phyloP scores from a whole-genome alignment of 1,140 invertebrate genomes.

The Hycleus cichorii region DNA sequence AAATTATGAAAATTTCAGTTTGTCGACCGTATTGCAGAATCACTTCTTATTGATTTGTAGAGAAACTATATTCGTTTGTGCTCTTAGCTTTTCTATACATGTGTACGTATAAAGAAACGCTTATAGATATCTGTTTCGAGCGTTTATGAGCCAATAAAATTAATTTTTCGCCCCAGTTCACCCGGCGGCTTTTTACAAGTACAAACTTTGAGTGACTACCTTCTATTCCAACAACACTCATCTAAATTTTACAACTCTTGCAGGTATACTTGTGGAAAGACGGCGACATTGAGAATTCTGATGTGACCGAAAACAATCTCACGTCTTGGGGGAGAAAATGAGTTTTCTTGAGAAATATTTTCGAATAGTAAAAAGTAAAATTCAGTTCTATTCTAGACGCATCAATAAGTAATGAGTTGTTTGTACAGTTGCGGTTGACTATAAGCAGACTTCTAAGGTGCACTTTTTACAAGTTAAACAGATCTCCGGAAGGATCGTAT shows the following conservation, averaged over 20 bases:
- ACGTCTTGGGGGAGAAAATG: too few relatives aligned
- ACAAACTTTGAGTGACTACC: constrained; percentile 2
- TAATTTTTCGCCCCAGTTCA: constrained; percentile 9
- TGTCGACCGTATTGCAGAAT: too few relatives aligned
- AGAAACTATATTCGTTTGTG: too few relatives aligned
- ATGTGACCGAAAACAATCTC: neutral
- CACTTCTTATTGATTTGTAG: too few relatives aligned
- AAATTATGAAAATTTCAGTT: too few relatives aligned
- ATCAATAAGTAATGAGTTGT: constrained; percentile 20
- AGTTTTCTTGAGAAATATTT: too few relatives aligned
- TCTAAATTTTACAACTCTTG: constrained; percentile 19
- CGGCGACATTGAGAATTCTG: constrained; percentile 3
- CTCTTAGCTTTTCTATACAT: too few relatives aligned
- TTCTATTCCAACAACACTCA: neutral
- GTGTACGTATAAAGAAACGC: too few relatives aligned
- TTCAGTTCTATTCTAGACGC: neutral
- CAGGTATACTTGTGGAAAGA: constrained; percentile 16
- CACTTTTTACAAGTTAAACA: too few relatives aligned
- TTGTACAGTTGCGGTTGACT: neutral
- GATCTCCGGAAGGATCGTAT: too few relatives aligned
- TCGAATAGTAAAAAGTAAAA: too few relatives aligned
- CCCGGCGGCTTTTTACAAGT: constrained; percentile 4
- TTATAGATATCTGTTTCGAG: constrained; percentile 10
- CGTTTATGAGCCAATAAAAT: constrained; percentile 14
- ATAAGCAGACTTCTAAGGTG: too few relatives aligned